Evolutionary conservation across 1,140 invertebrate species (phyloP).

Genomic region (Pogonomyrmex californicus): DNA sequence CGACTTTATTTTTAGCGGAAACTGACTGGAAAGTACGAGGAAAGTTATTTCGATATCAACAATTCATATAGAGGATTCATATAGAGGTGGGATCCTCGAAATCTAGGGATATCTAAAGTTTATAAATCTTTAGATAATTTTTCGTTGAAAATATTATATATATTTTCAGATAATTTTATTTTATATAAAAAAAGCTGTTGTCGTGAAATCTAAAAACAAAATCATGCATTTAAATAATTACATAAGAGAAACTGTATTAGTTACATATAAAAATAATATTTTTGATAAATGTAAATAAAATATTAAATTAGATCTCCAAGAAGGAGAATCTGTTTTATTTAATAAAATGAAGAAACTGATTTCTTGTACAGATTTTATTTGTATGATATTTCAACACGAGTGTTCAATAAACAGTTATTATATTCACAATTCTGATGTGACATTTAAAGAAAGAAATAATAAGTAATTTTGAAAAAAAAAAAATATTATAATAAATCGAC

Average conservation of each 20-base stretch:
- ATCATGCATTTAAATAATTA: neutral
- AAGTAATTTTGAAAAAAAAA: neutral
- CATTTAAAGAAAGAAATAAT: constrained; percentile 27
- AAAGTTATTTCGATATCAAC: constrained; percentile 27
- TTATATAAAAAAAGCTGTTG: no score
- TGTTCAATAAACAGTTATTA: neutral
- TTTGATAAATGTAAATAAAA: neutral
- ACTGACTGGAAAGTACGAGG: constrained; percentile 31
- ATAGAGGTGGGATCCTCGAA: neutral
- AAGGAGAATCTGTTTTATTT: neutral
- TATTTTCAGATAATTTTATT: neutral
- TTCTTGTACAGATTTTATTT: constrained; percentile 19
- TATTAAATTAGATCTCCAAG: neutral
- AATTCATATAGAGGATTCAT: constrained; percentile 1
- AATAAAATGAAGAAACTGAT: neutral
- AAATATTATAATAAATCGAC: neutral
- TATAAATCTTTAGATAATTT: constrained; percentile 11
- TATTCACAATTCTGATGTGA: neutral
- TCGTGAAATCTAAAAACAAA: constrained; percentile 25
- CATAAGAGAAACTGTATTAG: neutral
- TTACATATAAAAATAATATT: neutral
- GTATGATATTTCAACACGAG: neutral
- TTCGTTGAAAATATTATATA: neutral
- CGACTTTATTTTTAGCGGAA: constrained; percentile 45
- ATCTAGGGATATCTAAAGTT: neutral